phyloP scores from a whole-genome alignment of 2,797 vertebrate species.

The Rhabdophis nuchalis region DNA sequence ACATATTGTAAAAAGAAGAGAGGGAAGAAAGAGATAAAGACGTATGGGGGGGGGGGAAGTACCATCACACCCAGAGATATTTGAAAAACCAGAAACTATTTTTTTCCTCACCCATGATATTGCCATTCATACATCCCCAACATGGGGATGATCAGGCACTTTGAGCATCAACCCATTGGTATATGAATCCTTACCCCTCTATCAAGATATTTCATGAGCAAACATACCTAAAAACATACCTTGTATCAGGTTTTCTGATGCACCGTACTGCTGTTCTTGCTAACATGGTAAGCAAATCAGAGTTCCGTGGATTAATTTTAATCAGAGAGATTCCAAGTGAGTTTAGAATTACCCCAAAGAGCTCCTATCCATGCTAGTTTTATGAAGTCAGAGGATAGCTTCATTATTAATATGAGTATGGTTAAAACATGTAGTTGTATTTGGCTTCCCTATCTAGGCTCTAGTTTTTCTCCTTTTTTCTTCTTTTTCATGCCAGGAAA shows the following conservation, averaged over 20 bases:
- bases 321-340: not conserved
- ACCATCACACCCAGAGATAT: not conserved
- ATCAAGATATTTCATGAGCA: not conserved
- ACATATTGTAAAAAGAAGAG: not conserved
- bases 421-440: not conserved
- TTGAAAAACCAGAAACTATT: not conserved
- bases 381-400: not conserved
- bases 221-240: not conserved
- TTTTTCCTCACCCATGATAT: not conserved
- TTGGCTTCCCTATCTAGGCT: not conserved
- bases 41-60: fast-evolving
- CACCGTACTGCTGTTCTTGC: not conserved
- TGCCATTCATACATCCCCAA: not conserved
- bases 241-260: not conserved
- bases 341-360: not conserved
- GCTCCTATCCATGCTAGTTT: not conserved
- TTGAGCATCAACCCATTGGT: not conserved
- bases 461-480: not conserved
- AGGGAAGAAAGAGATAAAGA: not conserved
- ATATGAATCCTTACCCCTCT: not conserved
- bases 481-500: not conserved
- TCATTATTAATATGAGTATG: not conserved
- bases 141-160: not conserved
- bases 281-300: not conserved
- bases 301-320: not conserved